Base-by-base conservation (phyloP, 2,113 vertebrate species). In the Pavo muticus region DNA sequence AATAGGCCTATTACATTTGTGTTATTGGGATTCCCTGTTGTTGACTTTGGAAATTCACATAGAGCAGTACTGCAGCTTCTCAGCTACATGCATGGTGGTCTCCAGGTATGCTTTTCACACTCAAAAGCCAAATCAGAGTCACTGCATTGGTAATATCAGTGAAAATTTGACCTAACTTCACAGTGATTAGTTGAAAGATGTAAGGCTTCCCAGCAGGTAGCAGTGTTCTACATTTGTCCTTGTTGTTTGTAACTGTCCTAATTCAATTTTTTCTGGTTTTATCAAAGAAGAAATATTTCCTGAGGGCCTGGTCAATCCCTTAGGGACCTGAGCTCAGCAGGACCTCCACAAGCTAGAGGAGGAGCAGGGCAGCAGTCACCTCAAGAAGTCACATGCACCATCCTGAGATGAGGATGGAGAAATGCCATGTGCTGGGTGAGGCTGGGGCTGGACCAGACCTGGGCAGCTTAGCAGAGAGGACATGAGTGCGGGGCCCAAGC, bases 401-500 rank as follows among this genome's bases (percentile, higher is more conserved):
- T 13, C 35, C 56, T 57, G 37, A 18, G 3, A 7, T 6, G 6
- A 19, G 42, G 74, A 70, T 45, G 59, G 45, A 72, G 25, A 61
- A 42, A 47, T 10, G 14, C 44, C 9, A 0, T 10, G 16, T 4
- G 10, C 45, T 60, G 13, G 20, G 0, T 2, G 12, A 48, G 14
- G 29, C 45, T 65, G 50, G 16, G 25, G 8, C 18, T 0, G 0
- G 30, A 32, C 19, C 63, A 44, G 60, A 9, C 12, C 32, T 11
- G 14, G 32, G 20, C 27, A 19, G 32, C 19, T 45, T 21, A 50
- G 60, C 27, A 83, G 60, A 67, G 40, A 44, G 48, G 45, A 11
- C 0, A 0, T 29, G 47, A 16, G 21, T 44, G 27, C 40, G 45
- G 40, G 21, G 7, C n/a, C 25, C 27, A 56, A 0, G 0, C 2